Percentiles rank a stretch among this genome's conserved stretches.
phyloP scores from a whole-genome alignment of 2,888 invertebrate species.

The Cephus runcator region DNA sequence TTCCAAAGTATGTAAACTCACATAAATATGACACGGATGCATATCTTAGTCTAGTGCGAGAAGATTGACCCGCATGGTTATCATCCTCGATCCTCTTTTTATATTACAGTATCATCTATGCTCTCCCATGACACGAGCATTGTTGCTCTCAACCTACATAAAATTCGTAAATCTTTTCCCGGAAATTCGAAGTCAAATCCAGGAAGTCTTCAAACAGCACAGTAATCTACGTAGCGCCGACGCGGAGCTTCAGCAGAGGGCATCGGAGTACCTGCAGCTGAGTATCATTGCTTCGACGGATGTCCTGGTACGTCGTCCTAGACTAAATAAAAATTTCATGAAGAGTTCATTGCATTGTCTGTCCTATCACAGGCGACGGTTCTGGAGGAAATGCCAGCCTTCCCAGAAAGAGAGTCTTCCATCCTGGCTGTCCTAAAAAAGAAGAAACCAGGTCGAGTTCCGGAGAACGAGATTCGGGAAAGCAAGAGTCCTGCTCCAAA shows the following conservation, averaged over 20 bases:
- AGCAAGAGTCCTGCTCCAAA: slow-evolving; percentile 79
- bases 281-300: slow-evolving; percentile 97
- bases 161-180: slow-evolving; percentile 99
- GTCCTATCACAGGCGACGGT: slow-evolving; percentile 81
- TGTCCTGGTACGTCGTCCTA: slow-evolving; percentile 75
- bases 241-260: slow-evolving; percentile 97
- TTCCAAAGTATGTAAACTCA: slow-evolving; percentile 76
- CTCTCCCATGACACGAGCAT: slow-evolving; percentile 95
- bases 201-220: slow-evolving; percentile 93
- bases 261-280: slow-evolving; percentile 96
- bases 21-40: not conserved
- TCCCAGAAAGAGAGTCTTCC: slow-evolving; percentile 97
- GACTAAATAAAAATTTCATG: not conserved
- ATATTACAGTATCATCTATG: slow-evolving; percentile 87
- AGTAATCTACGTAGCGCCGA: slow-evolving; percentile 97
- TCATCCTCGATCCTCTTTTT: not conserved
- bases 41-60: not conserved
- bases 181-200: slow-evolving; percentile 95
- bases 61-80: not conserved
- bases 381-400: slow-evolving; percentile 99
- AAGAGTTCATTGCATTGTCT: not conserved
- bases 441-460: slow-evolving; percentile 95
- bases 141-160: slow-evolving; percentile 97
- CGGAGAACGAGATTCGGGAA: slow-evolving; percentile 86
- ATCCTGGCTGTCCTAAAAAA: slow-evolving; percentile 98